Base-by-base conservation (phyloP, 2,888 invertebrate genomes). In the Ceriagrion tenellum region DNA sequence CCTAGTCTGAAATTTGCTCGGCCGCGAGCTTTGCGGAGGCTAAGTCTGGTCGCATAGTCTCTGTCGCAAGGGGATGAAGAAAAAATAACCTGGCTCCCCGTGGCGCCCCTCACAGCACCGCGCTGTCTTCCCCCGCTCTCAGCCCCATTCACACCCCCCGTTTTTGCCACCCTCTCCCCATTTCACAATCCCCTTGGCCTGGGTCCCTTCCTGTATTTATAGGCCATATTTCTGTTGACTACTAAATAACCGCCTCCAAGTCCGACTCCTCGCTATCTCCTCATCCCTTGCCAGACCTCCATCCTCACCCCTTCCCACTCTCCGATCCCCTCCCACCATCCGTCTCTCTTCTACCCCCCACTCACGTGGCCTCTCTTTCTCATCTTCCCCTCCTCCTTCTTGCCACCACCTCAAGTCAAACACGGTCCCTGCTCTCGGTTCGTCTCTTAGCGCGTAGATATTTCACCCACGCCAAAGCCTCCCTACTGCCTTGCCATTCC, bases 141-240 rank as follows among this genome's bases (percentile, higher is more conserved):
- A 18, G 4, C 88, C 40, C 30, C 20, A 10, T 3, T 12, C 18
- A 3, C 47, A 4, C 47, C 47, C 47, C 47, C 47, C 47, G 47
- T 47, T 47, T 47, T 2, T 47, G 47, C 47, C 8, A 47, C 47
- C 47, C 47, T 8, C n/a, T n/a, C n/a, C n/a, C n/a, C n/a, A n/a
- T n/a, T n/a, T n/a, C 47, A 47, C 47, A 47, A 47, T 47, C 47
- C 47, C 47, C 59, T 59, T 20, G 59, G 20, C n/a, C 55, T 55
- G 26, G 12, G n/a, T 55, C 89, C 13, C 89, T 59, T 89, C 55
- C 89, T 89, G 55, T 55, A 89, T 55, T 89, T 89, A 89, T 89
- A 89, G 55, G 89, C 89, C 89, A 89, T 89, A 89, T 89, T 89
- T 89, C 55, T 89, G 89, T 89, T 89, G 89, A 89, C 89, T 89